A percentile compares a stretch with the other conserved stretches of the same genome.
These are phyloP conservation scores for Peribatodes rhomboidaria DNA, from an alignment of 2,888 invertebrate species.

Conservation along the genomic window DNA sequence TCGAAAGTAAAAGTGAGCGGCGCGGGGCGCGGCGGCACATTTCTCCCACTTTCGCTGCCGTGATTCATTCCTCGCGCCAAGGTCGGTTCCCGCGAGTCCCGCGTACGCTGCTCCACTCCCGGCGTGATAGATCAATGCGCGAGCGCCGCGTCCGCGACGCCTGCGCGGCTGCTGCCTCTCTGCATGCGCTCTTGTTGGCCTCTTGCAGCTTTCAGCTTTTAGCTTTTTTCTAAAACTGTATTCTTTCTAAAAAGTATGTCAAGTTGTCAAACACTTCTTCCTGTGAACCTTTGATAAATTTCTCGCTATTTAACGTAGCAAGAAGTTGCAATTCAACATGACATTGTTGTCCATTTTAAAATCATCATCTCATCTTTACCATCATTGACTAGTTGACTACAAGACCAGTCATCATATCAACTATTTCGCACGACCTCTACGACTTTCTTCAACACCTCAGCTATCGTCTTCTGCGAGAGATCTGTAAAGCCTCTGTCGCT, in stretches of 20 bases:
- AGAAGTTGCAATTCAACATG: neutral
- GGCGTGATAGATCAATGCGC: constrained; percentile 48
- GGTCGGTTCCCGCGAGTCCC: constrained; percentile 81
- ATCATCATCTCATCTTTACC: neutral
- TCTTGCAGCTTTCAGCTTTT: neutral
- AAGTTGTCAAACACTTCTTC: neutral
- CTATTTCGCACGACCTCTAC: neutral
- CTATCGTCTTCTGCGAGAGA: too few species aligned
- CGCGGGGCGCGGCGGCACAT: constrained; percentile 80
- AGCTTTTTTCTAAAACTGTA: neutral
- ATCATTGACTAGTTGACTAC: neutral
- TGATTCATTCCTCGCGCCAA: constrained; percentile 80
- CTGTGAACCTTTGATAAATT: neutral
- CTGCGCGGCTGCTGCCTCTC: neutral
- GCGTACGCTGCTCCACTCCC: constrained; percentile 54
- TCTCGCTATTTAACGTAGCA: neutral
- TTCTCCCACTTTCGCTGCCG: constrained; percentile 86
- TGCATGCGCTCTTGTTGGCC: neutral
- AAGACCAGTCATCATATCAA: neutral
- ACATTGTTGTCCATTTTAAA: neutral
- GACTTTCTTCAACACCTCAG: neutral
- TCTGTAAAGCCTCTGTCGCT: too few species aligned
- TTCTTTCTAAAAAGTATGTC: constrained; percentile 4
- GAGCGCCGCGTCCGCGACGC: constrained; percentile 36
- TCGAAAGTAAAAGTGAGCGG: constrained; percentile 86